Percentiles rank a stretch among this genome's conserved stretches.
Evolutionary conservation across 2,888 invertebrate species (phyloP).

Genomic region (Tinea pellionella): DNA sequence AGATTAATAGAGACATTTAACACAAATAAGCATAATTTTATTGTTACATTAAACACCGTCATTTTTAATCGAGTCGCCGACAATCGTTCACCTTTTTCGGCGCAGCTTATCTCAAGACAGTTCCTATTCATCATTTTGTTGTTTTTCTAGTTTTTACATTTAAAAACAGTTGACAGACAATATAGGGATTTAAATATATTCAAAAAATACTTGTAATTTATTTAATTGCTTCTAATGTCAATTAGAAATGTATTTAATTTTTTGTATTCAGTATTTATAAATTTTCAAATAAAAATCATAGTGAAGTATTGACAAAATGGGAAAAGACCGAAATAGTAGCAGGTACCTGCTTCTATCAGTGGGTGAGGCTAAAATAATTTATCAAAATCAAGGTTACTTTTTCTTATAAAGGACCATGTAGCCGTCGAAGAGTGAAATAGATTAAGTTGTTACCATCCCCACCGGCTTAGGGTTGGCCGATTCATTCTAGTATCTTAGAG

Average conservation of each 20-base stretch:
- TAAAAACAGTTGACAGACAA: too few relatives aligned
- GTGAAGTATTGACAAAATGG: neutral
- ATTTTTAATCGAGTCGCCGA: constrained; percentile 27
- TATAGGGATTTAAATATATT: too few relatives aligned
- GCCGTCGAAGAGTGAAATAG: constrained; percentile 27
- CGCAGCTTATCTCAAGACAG: neutral
- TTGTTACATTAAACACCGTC: constrained; percentile 29
- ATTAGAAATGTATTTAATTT: too few relatives aligned
- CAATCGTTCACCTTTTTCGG: constrained; percentile 31
- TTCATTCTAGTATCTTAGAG: constrained; percentile 5
- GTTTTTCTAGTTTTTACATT: neutral
- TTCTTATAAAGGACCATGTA: constrained; percentile 34
- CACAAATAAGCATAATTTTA: constrained; percentile 48
- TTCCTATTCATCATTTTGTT: neutral
- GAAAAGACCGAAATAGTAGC: neutral
- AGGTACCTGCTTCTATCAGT: constrained; percentile 4
- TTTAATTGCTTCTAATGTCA: too few relatives aligned
- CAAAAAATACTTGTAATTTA: too few relatives aligned
- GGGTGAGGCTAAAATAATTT: constrained; percentile 31
- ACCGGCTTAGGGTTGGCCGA: constrained; percentile 23
- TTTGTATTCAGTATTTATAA: too few relatives aligned
- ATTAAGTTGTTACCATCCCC: constrained; percentile 29
- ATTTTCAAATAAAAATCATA: too few relatives aligned
- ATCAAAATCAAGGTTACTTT: constrained; percentile 50
- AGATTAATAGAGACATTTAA: constrained; percentile 60